Percentiles rank a stretch among this genome's conserved stretches.
Evolutionary conservation across 2,113 vertebrate species (phyloP).

Genomic region (Philantomba maxwellii): DNA sequence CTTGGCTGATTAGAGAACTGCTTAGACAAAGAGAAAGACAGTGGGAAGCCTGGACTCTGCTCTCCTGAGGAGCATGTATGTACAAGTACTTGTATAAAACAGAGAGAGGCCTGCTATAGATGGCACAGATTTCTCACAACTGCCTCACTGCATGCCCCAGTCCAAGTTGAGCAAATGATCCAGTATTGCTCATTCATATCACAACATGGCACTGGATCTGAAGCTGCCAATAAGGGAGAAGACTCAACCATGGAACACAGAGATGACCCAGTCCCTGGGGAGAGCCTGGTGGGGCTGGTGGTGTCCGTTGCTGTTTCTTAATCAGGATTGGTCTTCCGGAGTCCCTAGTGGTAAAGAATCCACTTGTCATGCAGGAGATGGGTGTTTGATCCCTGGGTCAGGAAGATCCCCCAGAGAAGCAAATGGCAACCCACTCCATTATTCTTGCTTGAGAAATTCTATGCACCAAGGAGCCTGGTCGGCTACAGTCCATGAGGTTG

Average conservation of each 20-base stretch:
- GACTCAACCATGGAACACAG: background rate
- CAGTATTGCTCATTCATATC: background rate
- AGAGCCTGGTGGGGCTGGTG: background rate
- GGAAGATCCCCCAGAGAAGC: background rate
- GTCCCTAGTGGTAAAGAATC: background rate
- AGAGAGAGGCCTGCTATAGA: background rate
- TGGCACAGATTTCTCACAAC: background rate
- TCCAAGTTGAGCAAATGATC: background rate
- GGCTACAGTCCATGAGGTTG: background rate
- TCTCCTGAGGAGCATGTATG: background rate
- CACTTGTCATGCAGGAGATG: background rate
- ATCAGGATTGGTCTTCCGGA: background rate
- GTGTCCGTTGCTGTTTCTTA: background rate
- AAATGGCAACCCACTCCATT: background rate
- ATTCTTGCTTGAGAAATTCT: background rate
- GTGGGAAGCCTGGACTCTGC: background rate
- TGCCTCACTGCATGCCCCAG: background rate
- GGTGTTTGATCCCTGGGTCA: background rate
- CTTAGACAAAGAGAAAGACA: background rate
- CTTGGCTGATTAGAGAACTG: background rate
- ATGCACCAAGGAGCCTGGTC: background rate
- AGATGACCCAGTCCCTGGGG: background rate
- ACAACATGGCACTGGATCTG: background rate
- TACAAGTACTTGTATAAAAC: background rate
- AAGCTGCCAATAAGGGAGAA: background rate